Conservation (phyloP, 2,797 vertebrate genomes). For the Enteromius unitaeniatus region DNA sequence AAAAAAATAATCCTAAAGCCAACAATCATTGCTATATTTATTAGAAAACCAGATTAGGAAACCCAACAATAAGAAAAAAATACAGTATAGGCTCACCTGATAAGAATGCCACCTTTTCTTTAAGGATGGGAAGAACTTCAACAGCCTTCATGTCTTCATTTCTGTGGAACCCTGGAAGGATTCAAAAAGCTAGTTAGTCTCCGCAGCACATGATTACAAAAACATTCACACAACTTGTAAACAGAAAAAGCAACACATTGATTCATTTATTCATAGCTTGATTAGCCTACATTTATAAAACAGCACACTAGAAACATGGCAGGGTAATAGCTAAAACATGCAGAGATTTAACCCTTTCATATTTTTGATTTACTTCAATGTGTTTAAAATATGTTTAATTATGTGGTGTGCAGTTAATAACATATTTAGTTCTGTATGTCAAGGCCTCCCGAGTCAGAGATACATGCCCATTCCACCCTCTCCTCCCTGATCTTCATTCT, state of each 20-base stretch:
- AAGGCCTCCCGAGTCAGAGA: conserved; percentile 22
- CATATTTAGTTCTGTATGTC: conserved; percentile 15
- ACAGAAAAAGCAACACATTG: conserved; percentile 12
- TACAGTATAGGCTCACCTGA: conserved; percentile 81
- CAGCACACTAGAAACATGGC: background rate
- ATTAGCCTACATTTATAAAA: background rate
- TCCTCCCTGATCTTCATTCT: conserved; percentile 61
- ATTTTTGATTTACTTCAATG: background rate
- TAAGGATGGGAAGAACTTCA: conserved; percentile 96
- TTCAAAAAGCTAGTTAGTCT: conserved; percentile 1
- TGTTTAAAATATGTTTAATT: conserved; percentile 19
- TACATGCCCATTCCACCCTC: conserved; percentile 24
- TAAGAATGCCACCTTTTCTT: conserved; percentile 97
- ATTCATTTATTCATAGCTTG: background rate
- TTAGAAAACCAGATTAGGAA: background rate
- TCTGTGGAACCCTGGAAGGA: conserved; percentile 91
- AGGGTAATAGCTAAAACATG: background rate
- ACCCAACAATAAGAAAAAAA: background rate
- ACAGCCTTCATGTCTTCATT: conserved; percentile 98
- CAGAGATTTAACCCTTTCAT: background rate
- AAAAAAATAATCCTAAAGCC: background rate
- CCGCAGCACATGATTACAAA: background rate
- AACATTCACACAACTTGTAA: conserved; percentile 9
- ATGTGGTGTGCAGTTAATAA: conserved; percentile 1
- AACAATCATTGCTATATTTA: background rate